Percentiles rank a stretch among this genome's conserved stretches.
Evolutionary conservation across 2,888 invertebrate species (phyloP).

Genomic region (Pristionchus mayeri): DNA sequence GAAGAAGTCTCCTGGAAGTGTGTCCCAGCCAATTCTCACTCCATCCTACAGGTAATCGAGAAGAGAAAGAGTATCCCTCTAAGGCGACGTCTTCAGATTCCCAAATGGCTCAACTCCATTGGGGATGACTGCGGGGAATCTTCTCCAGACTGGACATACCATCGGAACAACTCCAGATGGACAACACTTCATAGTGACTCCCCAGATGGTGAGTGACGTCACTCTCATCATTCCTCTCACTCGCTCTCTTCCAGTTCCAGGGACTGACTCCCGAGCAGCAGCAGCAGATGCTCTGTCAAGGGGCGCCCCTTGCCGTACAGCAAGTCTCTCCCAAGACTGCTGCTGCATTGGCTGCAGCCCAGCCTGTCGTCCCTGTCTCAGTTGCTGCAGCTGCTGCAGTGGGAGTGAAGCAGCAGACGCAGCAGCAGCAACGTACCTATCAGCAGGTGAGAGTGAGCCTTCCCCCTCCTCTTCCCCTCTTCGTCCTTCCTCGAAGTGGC

Average conservation of each 20-base stretch:
- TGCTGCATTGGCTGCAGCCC: not conserved
- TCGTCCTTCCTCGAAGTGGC: not conserved
- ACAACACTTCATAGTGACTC: not conserved
- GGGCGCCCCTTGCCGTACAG: not conserved
- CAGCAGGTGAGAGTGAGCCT: slow-evolving; percentile 30
- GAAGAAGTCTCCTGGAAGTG: not conserved
- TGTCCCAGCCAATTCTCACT: not conserved
- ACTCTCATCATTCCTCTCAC: too few relatives aligned
- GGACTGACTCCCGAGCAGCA: not conserved
- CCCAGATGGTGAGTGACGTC: not conserved
- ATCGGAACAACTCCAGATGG: slow-evolving; percentile 7
- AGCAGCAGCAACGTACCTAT: slow-evolving; percentile 24
- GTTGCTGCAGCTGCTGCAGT: not conserved
- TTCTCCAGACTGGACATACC: not conserved
- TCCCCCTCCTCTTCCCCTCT: not conserved
- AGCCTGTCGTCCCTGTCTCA: not conserved
- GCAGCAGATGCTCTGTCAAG: slow-evolving; percentile 5
- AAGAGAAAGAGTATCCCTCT: not conserved
- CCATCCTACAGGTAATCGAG: slow-evolving; percentile 28
- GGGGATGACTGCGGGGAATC: not conserved
- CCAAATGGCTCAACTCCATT: not conserved
- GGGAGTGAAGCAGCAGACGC: not conserved
- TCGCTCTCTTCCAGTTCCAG: not conserved
- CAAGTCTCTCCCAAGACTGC: not conserved
- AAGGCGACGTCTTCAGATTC: not conserved